phyloP scores from a whole-genome alignment of 2,797 vertebrate species.

The Anableps anableps region DNA sequence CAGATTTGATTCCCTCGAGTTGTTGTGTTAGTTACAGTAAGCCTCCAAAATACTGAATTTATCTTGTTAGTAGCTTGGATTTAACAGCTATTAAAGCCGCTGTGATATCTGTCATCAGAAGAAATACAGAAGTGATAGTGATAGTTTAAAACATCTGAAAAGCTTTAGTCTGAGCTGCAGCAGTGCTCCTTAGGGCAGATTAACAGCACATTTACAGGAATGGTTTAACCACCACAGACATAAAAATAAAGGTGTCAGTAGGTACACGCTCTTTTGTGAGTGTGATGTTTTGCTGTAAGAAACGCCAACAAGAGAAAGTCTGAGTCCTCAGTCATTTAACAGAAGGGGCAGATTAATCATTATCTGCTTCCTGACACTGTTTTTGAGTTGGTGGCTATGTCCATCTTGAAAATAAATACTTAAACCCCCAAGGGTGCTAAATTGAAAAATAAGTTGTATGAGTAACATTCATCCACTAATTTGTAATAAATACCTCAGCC shows the following conservation, averaged over 20 bases:
- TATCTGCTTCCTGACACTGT: background rate
- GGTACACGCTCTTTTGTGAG: background rate
- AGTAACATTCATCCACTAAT: background rate
- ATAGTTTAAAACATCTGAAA: background rate
- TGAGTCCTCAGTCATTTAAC: background rate
- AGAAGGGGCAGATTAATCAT: background rate
- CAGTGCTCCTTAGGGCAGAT: background rate
- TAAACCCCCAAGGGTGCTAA: background rate
- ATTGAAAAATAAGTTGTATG: background rate
- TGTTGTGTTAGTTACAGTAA: background rate
- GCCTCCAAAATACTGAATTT: background rate
- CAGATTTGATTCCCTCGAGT: background rate
- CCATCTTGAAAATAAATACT: background rate
- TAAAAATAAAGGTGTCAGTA: background rate
- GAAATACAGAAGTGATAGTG: background rate
- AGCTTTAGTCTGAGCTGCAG: background rate
- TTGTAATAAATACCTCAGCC: background rate
- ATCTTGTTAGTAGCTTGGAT: background rate
- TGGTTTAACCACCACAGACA: background rate
- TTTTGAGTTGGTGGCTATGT: background rate
- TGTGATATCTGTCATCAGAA: too few relatives aligned
- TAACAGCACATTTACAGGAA: background rate
- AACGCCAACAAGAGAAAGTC: background rate
- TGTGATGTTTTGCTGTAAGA: background rate
- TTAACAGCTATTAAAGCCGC: background rate